Evolutionary conservation across 2,888 invertebrate genomes (phyloP).

Genomic region (Periphyllus acericola): DNA sequence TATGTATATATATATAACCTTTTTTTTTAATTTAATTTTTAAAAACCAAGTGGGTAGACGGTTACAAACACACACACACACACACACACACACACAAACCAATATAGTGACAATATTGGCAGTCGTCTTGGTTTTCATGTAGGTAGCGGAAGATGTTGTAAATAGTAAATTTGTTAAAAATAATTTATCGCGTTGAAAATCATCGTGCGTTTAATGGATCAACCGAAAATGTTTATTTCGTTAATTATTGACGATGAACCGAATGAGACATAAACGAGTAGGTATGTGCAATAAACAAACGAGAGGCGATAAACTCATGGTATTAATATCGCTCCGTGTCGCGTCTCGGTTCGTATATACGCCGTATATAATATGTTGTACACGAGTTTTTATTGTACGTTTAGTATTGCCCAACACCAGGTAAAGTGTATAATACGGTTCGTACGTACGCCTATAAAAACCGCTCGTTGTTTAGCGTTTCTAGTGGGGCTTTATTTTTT

Average conservation of each 20-base stretch:
- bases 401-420: too few species aligned
- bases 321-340: neutral
- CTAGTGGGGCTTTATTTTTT: neutral
- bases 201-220: neutral
- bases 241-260: neutral
- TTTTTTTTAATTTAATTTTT: conserved; percentile 11
- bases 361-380: too few species aligned
- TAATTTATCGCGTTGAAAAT: neutral
- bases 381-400: too few species aligned
- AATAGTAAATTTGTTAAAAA: conserved; percentile 40
- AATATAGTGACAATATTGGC: conserved; percentile 46
- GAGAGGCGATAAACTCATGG: neutral
- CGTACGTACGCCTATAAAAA: neutral
- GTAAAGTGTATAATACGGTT: too few species aligned
- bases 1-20: conserved; percentile 2
- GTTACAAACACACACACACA: neutral
- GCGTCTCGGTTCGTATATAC: too few species aligned
- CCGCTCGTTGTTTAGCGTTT: neutral
- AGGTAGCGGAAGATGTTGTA: conserved; percentile 51
- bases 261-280: neutral
- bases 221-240: neutral
- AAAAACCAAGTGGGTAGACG: conserved; percentile 44
- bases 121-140: conserved; percentile 27
- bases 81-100: neutral
- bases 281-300: neutral